Conservation (phyloP, 1,140 invertebrate species). For the Zaprionus tsacasi region DNA sequence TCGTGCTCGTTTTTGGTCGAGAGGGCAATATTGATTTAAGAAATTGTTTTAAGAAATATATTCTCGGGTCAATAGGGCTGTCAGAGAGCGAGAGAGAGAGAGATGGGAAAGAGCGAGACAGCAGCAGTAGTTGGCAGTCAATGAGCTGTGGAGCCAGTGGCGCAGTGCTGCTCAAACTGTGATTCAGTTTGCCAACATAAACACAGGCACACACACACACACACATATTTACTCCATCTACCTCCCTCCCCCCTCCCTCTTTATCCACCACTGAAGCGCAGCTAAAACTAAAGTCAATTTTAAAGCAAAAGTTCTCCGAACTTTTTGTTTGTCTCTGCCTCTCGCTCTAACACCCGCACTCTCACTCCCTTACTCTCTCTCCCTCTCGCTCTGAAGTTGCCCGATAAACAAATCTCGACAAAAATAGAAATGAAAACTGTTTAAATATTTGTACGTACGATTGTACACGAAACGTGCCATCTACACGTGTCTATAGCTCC, state of each 20-base stretch:
- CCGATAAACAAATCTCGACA: constrained; percentile 4
- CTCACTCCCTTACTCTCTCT: not conserved
- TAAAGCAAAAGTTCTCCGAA: constrained; percentile 2
- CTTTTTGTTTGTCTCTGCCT: not conserved
- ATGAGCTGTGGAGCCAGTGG: constrained; percentile 10
- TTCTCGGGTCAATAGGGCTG: not conserved
- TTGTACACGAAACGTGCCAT: not conserved
- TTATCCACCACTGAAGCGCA: not conserved
- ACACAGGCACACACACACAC: too few species aligned
- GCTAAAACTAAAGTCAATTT: constrained; percentile 4
- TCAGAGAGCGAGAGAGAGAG: not conserved
- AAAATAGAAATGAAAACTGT: constrained; percentile 3
- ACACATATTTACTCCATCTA: too few species aligned
- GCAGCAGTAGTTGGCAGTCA: constrained; percentile 6
- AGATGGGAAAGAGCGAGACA: not conserved
- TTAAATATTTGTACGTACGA: constrained; percentile 6
- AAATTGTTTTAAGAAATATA: constrained; percentile 30
- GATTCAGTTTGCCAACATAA: constrained; percentile 1
- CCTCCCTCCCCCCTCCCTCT: too few species aligned
- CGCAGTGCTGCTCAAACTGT: constrained; percentile 10
- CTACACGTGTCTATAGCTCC: too few species aligned
- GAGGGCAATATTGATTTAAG: constrained; percentile 60
- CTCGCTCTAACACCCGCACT: too few species aligned
- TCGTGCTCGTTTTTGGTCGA: not conserved
- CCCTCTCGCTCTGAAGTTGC: not conserved